Percentiles rank a stretch among this genome's conserved stretches.
These are phyloP conservation scores for Anseranas semipalmata DNA, from an alignment of 2,113 vertebrate genomes.

Conservation along the genomic window DNA sequence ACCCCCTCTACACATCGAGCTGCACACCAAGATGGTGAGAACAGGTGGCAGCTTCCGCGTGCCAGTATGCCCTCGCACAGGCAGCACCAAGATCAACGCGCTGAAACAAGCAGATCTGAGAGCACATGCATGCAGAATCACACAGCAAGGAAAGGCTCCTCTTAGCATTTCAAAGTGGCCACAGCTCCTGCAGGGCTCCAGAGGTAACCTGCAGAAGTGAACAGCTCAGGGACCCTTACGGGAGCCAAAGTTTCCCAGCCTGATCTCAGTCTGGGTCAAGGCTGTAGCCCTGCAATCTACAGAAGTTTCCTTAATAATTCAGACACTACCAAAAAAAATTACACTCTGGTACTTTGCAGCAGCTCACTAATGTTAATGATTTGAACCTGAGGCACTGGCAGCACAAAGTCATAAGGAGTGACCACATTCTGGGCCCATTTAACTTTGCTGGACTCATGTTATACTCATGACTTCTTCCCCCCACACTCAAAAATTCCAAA, in stretches of 20 bases:
- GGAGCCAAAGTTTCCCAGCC: neutral
- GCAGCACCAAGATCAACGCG: neutral
- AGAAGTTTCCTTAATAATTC: neutral
- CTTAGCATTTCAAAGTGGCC: neutral
- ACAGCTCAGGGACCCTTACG: neutral
- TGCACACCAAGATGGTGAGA: neutral
- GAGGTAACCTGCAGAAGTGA: neutral
- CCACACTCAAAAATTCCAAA: neutral
- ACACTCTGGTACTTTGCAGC: neutral
- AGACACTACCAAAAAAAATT: neutral
- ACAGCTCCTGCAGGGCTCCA: neutral
- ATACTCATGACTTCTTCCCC: neutral
- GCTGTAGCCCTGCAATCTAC: neutral
- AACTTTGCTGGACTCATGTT: neutral
- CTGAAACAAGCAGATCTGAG: neutral
- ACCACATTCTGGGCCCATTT: neutral
- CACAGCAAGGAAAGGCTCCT: neutral
- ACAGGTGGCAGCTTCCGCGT: neutral
- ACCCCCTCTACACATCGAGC: fast-evolving
- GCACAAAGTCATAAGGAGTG: neutral
- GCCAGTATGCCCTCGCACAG: neutral
- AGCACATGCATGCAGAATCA: neutral
- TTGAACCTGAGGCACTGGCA: neutral
- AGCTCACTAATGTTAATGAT: neutral
- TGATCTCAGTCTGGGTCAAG: neutral